Evolutionary conservation across 2,113 vertebrate genomes (phyloP).

Genomic region (Shinisaurus crocodilurus): DNA sequence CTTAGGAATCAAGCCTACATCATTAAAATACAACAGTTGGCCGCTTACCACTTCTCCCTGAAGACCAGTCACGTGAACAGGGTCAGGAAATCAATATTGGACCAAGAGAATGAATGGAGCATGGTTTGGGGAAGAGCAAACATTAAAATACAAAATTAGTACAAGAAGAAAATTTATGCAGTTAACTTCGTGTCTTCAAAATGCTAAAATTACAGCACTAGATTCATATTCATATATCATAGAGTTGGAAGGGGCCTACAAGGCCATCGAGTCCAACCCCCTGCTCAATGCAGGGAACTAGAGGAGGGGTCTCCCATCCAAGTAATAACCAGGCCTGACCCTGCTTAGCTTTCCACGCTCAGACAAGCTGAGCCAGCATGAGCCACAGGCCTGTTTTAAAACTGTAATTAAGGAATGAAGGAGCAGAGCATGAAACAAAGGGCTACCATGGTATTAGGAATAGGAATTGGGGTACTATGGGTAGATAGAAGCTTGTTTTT

Average conservation of each 20-base stretch:
- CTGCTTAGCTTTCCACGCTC: too few relatives aligned
- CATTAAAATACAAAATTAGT: conserved; percentile 41
- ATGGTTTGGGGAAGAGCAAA: conserved; percentile 47
- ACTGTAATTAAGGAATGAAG: background rate
- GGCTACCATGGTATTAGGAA: background rate
- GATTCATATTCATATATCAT: too few relatives aligned
- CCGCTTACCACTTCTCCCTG: conserved; percentile 85
- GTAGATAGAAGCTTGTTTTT: background rate
- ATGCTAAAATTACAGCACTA: background rate
- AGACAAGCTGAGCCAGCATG: too few relatives aligned
- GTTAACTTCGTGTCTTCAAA: background rate
- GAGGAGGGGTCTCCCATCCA: too few relatives aligned
- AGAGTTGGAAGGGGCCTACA: too few relatives aligned
- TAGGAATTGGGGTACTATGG: background rate
- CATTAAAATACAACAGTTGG: background rate
- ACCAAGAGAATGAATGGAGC: conserved; percentile 48
- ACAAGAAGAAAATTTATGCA: background rate
- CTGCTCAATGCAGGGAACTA: too few relatives aligned
- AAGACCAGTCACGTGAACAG: conserved; percentile 45
- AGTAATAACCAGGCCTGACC: too few relatives aligned
- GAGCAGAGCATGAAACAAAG: background rate
- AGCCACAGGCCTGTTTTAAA: conserved; percentile 5
- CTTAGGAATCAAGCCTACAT: background rate
- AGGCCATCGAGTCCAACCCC: too few relatives aligned
- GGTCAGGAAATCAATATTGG: conserved; percentile 49